Evolutionary conservation across 2,888 invertebrate species (phyloP).

Genomic region (Nephrotoma flavescens): DNA sequence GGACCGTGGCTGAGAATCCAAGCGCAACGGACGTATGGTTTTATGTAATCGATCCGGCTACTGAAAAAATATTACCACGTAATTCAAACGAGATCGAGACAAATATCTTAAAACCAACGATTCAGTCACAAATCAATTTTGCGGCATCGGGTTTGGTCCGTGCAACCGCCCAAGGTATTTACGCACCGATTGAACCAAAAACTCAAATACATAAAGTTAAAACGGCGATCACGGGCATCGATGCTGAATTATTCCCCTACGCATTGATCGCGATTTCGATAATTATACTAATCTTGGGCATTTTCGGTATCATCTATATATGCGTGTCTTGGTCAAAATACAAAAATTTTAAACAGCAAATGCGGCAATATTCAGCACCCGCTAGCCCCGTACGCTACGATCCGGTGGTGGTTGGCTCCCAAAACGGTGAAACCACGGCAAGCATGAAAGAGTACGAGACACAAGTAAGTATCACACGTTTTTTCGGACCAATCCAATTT

Average conservation of each 20-base stretch:
- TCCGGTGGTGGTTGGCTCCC: constrained; percentile 40
- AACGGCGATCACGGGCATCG: constrained; percentile 35
- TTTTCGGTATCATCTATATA: constrained; percentile 82
- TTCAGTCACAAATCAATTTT: constrained; percentile 50
- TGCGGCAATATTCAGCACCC: constrained; percentile 58
- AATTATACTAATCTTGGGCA: constrained; percentile 74
- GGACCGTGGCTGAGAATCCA: constrained; percentile 51
- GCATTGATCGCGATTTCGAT: constrained; percentile 78
- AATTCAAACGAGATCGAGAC: constrained; percentile 56
- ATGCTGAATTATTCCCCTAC: constrained; percentile 68
- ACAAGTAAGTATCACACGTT: constrained; percentile 36
- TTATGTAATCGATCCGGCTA: constrained; percentile 66
- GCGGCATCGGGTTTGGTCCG: constrained; percentile 52
- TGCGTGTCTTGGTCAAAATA: constrained; percentile 90
- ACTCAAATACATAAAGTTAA: constrained; percentile 32
- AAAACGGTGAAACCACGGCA: constrained; percentile 29
- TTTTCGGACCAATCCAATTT: neutral
- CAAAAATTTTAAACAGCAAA: constrained; percentile 73
- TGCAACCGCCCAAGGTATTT: constrained; percentile 52
- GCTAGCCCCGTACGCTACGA: constrained; percentile 49
- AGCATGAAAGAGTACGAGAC: constrained; percentile 90
- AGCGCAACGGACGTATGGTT: constrained; percentile 78
- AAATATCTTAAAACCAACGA: constrained; percentile 45
- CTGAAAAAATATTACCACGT: constrained; percentile 55
- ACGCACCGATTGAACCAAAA: constrained; percentile 33